Percentiles rank a stretch among this genome's conserved stretches.
These are phyloP conservation scores for Tachysurus vachellii DNA, from an alignment of 2,113 vertebrate species.

Conservation along the genomic window DNA sequence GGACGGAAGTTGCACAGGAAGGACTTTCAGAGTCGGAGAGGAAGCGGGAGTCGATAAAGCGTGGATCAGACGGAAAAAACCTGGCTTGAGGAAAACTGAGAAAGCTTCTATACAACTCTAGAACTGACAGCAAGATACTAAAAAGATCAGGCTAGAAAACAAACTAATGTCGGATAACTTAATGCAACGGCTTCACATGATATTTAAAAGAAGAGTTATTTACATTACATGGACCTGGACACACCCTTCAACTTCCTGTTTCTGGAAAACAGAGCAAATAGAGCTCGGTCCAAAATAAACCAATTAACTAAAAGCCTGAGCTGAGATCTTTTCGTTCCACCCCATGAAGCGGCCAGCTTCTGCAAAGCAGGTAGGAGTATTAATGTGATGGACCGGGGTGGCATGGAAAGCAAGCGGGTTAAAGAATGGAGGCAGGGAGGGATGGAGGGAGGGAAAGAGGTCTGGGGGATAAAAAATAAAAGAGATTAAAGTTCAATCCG, in stretches of 20 bases:
- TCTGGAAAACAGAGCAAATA: not conserved
- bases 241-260: not conserved
- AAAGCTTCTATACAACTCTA: not conserved
- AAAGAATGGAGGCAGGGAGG: not conserved
- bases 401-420: not conserved
- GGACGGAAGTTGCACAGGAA: not conserved
- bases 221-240: not conserved
- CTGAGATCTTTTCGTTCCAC: not conserved
- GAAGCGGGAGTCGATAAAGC: not conserved
- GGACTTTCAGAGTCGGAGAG: not conserved
- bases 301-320: constrained; percentile 25
- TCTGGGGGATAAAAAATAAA: constrained; percentile 35
- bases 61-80: too few relatives aligned
- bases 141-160: not conserved
- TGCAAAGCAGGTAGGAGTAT: constrained; percentile 5
- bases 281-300: not conserved
- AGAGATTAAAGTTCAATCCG: constrained; percentile 51
- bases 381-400: not conserved
- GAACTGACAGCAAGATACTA: not conserved
- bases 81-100: not conserved
- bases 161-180: not conserved
- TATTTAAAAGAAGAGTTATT: not conserved
- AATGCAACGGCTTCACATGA: not conserved
- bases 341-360: not conserved
- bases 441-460: not conserved